Conservation (phyloP, 2,888 invertebrate species). For the Volucella inflata region DNA sequence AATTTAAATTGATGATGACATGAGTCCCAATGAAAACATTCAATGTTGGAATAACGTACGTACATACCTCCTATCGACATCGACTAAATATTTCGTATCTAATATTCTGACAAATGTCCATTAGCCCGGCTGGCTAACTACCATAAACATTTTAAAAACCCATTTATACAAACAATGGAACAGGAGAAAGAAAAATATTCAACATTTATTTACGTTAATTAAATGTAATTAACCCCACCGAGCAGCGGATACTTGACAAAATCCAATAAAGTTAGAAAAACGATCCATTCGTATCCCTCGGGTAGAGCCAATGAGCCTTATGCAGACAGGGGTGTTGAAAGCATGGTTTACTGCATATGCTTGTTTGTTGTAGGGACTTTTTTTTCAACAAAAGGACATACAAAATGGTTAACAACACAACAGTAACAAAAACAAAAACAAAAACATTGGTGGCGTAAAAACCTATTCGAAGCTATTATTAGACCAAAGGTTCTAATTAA, state of each 20-base stretch:
- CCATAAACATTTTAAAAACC: slow-evolving; percentile 8
- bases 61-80: no score
- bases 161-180: slow-evolving; percentile 1
- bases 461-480: slow-evolving; percentile 48
- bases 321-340: no score
- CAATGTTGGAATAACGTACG: no score
- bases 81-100: no score
- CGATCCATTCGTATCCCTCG: background rate
- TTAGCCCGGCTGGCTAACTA: background rate
- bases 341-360: background rate
- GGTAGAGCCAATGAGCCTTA: background rate
- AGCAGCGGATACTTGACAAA: background rate
- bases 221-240: slow-evolving; percentile 47
- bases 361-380: background rate
- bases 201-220: slow-evolving; percentile 52
- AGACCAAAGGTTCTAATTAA: slow-evolving; percentile 64
- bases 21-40: no score
- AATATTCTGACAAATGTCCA: slow-evolving; percentile 3
- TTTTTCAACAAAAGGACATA: background rate
- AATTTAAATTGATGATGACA: no score
- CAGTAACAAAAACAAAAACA: slow-evolving; percentile 9
- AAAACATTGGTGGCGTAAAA: slow-evolving; percentile 9
- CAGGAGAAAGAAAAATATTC: background rate
- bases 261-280: slow-evolving; percentile 9
- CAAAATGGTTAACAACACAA: slow-evolving; percentile 15